phyloP scores from a whole-genome alignment of 1,140 invertebrate genomes.

The Sitobion miscanthi region DNA sequence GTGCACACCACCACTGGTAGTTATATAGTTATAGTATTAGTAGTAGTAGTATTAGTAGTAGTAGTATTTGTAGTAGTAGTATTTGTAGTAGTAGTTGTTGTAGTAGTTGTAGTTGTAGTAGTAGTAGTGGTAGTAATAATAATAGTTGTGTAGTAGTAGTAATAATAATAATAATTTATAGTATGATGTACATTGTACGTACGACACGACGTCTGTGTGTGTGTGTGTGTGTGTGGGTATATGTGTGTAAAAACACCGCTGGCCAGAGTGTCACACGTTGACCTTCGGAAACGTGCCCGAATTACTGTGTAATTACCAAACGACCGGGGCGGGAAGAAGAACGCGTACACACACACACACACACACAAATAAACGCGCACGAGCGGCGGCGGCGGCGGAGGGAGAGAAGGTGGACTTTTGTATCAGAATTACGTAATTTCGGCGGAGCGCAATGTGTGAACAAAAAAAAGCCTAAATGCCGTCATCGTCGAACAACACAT shows the following conservation, averaged over 20 bases:
- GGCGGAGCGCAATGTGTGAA: neutral
- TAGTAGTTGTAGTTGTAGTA: too few relatives aligned
- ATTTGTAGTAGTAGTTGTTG: neutral
- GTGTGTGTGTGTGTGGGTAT: neutral
- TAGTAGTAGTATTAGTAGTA: neutral
- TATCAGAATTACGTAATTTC: slow-evolving; percentile 26
- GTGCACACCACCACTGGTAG: neutral
- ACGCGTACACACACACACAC: neutral
- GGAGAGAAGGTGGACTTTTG: neutral
- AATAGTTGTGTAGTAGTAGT: neutral
- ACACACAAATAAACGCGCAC: neutral
- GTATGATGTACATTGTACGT: neutral
- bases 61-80: neutral
- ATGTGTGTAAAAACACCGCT: slow-evolving; percentile 23
- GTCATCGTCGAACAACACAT: neutral
- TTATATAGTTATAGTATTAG: neutral
- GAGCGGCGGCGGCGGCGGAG: neutral
- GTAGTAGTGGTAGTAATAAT: neutral
- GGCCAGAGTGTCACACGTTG: slow-evolving; percentile 28
- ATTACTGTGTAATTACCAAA: slow-evolving; percentile 38
- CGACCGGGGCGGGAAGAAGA: neutral
- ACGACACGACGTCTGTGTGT: neutral
- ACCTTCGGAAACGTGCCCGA: slow-evolving; percentile 43
- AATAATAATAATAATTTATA: neutral
- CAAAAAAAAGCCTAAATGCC: neutral